Base-by-base conservation (phyloP, 64 coral and sea anemone species). In the Pocillopora damicornis region DNA sequence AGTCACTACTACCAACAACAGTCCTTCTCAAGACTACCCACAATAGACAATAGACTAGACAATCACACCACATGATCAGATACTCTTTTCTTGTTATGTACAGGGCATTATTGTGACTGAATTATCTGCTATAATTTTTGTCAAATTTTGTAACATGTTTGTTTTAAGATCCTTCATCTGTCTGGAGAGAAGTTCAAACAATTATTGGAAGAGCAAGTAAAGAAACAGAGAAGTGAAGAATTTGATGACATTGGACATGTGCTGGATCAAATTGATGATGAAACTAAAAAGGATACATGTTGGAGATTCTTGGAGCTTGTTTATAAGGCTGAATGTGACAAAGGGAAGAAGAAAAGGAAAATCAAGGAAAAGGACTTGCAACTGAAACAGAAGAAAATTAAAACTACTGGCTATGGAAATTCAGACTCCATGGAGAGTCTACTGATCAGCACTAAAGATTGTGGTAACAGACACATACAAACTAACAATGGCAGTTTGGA, bases 181-280 rank as follows among this genome's bases (percentile, higher is more conserved):
- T 23, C 71, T 17, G 79, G 51, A 65, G 78, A 20, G 37, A 30
- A 93, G 59, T 75, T 93, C 45, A 63, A 66, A 17, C 59, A 93
- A 82, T 86, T 93, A 16, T 25, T 93, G 11, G 76, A 78, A 11
- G 72, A 93, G 37, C 25, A 61, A 76, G 59, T 36, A 12, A 61
- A 82, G 37, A 56, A 75, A 42, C 38, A 69, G 60, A 58, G 62
- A 59, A 93, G 79, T 23, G 61, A 73, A 83, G 87, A 82, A 76
- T 93, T 93, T 89, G 72, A 93, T 15, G 91, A 93, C n/a, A 93
- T 93, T 59, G 75, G 16, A n/a, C 73, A 88, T 68, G 59, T 37
- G 1, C 58, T 85, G 22, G 35, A 85, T 85, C 65, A 72, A 25
- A 18, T 20, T 8, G 63, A 85, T 18, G 81, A 85, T 16, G 36